Percentiles rank a stretch among this genome's conserved stretches.
These are phyloP conservation scores for Anthonomus grandis DNA, from an alignment of 1,140 invertebrate genomes.

Conservation along the genomic window DNA sequence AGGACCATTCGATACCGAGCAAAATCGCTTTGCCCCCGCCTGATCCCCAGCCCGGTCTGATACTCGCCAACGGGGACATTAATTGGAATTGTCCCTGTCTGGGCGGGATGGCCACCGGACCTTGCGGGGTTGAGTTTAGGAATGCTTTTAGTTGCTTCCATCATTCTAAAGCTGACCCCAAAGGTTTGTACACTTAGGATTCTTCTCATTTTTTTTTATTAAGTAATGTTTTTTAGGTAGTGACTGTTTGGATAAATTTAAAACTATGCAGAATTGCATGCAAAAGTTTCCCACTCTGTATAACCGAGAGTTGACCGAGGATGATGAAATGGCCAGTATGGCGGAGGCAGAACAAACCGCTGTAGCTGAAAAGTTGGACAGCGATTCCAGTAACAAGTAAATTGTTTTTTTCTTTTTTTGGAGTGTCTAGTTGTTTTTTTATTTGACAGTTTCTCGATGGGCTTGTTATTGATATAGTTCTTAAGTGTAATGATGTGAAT, in stretches of 20 bases:
- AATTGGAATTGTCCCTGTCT: conserved; percentile 97
- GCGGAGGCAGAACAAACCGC: conserved; percentile 26
- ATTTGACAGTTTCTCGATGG: too few species aligned
- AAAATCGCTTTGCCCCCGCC: conserved; percentile 68
- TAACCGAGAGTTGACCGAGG: conserved; percentile 58
- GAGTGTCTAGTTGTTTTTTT: too few species aligned
- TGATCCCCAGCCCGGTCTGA: conserved; percentile 73
- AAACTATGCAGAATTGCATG: conserved; percentile 92
- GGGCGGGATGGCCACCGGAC: conserved; percentile 92
- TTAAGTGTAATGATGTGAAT: too few species aligned
- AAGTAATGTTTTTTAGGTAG: conserved; percentile 55
- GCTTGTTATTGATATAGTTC: too few species aligned
- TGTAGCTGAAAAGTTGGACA: conserved; percentile 4
- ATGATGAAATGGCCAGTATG: conserved; percentile 51
- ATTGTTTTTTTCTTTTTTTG: too few species aligned
- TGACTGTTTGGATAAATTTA: conserved; percentile 88
- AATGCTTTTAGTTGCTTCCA: conserved; percentile 96
- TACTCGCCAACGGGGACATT: conserved; percentile 84
- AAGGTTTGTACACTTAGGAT: conserved; percentile 45
- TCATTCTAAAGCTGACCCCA: conserved; percentile 64
- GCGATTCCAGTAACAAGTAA: neutral
- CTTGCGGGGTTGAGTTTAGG: conserved; percentile 88
- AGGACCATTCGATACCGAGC: conserved; percentile 72
- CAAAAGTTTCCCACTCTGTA: conserved; percentile 83
- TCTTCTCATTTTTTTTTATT: neutral